Percentiles rank a stretch among this genome's conserved stretches.
Conservation (phyloP, 1,140 invertebrate species). For the Belonocnema kinseyi region DNA sequence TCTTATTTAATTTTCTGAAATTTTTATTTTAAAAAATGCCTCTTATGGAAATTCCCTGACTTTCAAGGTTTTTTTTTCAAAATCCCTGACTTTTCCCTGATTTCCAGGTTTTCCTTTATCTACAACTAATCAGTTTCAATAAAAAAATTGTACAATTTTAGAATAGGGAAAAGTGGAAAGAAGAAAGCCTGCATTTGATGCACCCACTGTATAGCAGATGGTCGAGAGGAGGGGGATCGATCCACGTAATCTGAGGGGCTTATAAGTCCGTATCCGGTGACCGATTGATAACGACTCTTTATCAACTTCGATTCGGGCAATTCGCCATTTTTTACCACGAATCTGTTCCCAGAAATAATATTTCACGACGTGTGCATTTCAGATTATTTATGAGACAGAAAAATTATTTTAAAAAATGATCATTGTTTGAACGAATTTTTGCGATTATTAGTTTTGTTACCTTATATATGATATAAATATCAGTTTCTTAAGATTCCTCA, state of each 20-base stretch:
- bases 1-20: no score
- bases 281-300: conserved; percentile 66
- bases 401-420: no score
- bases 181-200: conserved; percentile 33
- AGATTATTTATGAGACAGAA: background rate
- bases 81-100: no score
- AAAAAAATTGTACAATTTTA: background rate
- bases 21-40: no score
- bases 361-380: background rate
- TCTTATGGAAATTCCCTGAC: no score
- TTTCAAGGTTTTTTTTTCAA: no score
- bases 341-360: conserved; percentile 18
- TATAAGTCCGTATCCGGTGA: conserved; percentile 68
- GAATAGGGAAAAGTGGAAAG: conserved; percentile 38
- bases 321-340: conserved; percentile 45
- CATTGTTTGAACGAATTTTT: no score
- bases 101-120: no score
- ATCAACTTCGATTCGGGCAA: conserved; percentile 60
- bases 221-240: conserved; percentile 37
- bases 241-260: conserved; percentile 66
- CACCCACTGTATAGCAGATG: conserved; percentile 31
- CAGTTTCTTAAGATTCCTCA: no score
- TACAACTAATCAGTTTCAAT: no score
- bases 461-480: no score
- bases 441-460: no score